Conservation (phyloP, 2,888 invertebrate species). For the Eupithecia subumbrata region DNA sequence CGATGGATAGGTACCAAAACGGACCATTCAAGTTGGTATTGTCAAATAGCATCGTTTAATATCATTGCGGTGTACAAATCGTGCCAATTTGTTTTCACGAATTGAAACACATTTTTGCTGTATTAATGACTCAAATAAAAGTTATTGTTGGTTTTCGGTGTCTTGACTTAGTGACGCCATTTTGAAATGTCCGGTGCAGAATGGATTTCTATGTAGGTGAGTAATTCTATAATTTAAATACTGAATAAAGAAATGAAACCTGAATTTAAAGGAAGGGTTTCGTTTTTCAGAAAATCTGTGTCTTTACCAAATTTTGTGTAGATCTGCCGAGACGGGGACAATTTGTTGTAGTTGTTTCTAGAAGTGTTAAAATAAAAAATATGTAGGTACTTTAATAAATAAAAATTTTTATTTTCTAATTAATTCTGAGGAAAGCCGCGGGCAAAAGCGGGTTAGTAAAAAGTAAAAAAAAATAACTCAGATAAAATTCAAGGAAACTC, state of each 20-base stretch:
- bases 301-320: too few relatives aligned
- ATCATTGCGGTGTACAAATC: constrained; percentile 43
- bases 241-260: background rate
- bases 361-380: too few relatives aligned
- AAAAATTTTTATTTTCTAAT: too few relatives aligned
- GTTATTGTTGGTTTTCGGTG: constrained; percentile 19
- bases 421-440: background rate
- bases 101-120: constrained; percentile 34
- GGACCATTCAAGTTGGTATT: constrained; percentile 31
- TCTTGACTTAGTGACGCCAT: constrained; percentile 28
- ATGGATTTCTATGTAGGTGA: background rate
- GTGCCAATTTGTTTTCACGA: constrained; percentile 36
- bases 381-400: too few relatives aligned
- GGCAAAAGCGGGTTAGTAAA: background rate
- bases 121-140: constrained; percentile 27
- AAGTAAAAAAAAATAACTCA: background rate
- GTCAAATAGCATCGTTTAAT: constrained; percentile 45
- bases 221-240: background rate
- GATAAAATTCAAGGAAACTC: background rate
- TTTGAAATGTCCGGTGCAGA: constrained; percentile 13
- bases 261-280: background rate
- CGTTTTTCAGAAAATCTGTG: too few relatives aligned
- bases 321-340: too few relatives aligned
- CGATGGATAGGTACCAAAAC: constrained; percentile 20
- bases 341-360: too few relatives aligned